Percentiles rank a stretch among this genome's conserved stretches.
Evolutionary conservation across 2,113 vertebrate genomes (phyloP).

Genomic region (Bungarus multicinctus): DNA sequence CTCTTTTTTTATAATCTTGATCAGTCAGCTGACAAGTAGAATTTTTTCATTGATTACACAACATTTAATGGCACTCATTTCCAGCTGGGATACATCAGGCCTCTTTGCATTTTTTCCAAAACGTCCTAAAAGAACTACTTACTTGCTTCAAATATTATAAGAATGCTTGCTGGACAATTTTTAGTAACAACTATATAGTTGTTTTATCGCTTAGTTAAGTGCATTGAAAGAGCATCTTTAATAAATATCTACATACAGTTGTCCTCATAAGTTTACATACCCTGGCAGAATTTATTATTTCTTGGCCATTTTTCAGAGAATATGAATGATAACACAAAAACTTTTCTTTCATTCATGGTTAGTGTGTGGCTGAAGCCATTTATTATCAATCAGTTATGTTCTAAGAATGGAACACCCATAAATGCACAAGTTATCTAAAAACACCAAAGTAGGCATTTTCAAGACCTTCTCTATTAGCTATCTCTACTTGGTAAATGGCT

Average conservation of each 20-base stretch:
- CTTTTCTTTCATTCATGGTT: no score
- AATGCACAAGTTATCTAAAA: background rate
- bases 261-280: no score
- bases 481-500: background rate
- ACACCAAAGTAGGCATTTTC: background rate
- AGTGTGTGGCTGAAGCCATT: no score
- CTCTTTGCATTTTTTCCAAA: background rate
- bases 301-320: no score
- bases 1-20: background rate
- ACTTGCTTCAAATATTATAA: background rate
- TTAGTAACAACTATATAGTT: background rate
- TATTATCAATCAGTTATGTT: no score
- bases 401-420: background rate
- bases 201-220: background rate
- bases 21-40: background rate
- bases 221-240: background rate
- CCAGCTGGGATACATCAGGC: background rate
- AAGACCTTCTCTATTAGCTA: background rate
- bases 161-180: background rate
- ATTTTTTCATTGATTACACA: background rate
- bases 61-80: background rate
- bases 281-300: no score
- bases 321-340: no score
- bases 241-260: background rate
- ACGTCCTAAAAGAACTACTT: background rate